These are phyloP conservation scores for Cephus runcator DNA, from an alignment of 2,888 invertebrate genomes.

Conservation along the genomic window DNA sequence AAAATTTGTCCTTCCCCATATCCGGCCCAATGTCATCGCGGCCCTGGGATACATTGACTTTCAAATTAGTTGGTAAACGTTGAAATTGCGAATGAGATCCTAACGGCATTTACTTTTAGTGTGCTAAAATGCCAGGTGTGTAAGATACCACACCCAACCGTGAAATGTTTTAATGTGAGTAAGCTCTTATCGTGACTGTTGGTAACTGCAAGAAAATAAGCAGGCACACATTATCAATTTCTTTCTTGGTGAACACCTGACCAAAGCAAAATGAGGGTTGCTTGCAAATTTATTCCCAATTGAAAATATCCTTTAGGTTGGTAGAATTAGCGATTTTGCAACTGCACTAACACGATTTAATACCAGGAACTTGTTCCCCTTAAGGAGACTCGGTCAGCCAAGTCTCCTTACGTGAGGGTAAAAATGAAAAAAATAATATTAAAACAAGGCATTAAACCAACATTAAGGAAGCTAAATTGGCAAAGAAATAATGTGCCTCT, in stretches of 20 bases:
- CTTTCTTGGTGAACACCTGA: not conserved
- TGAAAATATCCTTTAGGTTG: not conserved
- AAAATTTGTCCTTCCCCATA: not conserved
- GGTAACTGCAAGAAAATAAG: not conserved
- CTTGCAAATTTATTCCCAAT: not conserved
- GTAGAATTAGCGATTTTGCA: not conserved
- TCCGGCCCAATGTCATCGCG: not conserved
- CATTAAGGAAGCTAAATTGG: too few relatives aligned
- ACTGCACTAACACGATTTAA: too few relatives aligned
- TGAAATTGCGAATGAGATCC: conserved; percentile 16
- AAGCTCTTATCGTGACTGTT: not conserved
- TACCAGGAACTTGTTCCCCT: too few relatives aligned
- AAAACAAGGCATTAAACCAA: too few relatives aligned
- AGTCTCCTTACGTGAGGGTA: too few relatives aligned
- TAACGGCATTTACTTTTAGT: not conserved
- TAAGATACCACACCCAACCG: not conserved
- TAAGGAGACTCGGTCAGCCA: too few relatives aligned
- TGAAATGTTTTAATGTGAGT: not conserved
- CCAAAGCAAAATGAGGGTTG: not conserved
- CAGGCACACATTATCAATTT: not conserved
- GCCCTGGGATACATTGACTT: not conserved
- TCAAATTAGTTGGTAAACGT: conserved; percentile 20
- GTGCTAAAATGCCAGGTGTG: not conserved
- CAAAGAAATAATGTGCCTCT: too few relatives aligned
- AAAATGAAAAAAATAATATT: too few relatives aligned